A percentile compares a stretch with the other conserved stretches of the same genome.
Evolutionary conservation across 2,888 invertebrate genomes (phyloP).

Genomic region (Cantharis lateralis): DNA sequence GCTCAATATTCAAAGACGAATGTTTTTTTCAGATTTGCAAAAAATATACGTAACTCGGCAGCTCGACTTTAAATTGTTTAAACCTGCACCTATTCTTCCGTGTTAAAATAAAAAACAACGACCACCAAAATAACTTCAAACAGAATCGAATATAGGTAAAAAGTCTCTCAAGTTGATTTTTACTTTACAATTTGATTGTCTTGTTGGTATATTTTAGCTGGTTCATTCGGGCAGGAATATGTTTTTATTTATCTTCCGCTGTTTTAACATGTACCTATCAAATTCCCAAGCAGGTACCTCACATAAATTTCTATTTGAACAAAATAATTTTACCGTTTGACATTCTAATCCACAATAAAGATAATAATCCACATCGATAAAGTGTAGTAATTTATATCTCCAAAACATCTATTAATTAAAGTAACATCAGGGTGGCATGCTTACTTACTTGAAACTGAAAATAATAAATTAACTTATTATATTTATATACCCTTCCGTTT

Average conservation of each 20-base stretch:
- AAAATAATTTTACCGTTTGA: neutral
- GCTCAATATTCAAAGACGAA: neutral
- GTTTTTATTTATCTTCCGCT: neutral
- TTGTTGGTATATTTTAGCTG: neutral
- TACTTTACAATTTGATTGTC: neutral
- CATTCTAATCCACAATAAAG: neutral
- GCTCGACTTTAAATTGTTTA: neutral
- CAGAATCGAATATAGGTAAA: neutral
- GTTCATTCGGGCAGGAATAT: neutral
- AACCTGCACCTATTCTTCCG: neutral
- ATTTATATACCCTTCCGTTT: neutral
- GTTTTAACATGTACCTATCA: neutral
- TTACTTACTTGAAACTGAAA: neutral
- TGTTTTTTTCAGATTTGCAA: neutral
- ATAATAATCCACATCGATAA: neutral
- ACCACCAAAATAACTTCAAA: neutral
- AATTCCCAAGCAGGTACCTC: neutral
- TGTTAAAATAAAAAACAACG: neutral
- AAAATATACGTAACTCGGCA: neutral
- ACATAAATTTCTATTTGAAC: neutral
- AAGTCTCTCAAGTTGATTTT: neutral
- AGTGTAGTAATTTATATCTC: neutral
- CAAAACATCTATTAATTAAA: neutral
- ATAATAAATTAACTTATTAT: neutral
- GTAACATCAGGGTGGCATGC: neutral